These are phyloP conservation scores for Apistogramma diplotaenia DNA, from an alignment of 2,113 vertebrate species.

Conservation along the genomic window DNA sequence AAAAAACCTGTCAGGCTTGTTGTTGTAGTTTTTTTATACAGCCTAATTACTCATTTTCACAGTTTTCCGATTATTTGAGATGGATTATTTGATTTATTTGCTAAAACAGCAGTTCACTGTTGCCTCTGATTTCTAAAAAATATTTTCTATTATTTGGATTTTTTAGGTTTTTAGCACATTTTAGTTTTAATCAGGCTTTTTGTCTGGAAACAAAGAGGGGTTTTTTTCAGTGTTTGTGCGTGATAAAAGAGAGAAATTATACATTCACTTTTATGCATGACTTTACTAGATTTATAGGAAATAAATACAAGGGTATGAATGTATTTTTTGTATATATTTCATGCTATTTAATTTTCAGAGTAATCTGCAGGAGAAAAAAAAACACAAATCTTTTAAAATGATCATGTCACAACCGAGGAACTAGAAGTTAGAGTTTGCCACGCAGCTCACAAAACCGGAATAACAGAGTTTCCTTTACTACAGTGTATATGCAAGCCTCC, in stretches of 20 bases:
- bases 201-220: background rate
- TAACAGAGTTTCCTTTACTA: conserved; percentile 13
- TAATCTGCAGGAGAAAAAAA: background rate
- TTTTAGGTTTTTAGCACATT: background rate
- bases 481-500: conserved; percentile 8
- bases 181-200: background rate
- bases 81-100: background rate
- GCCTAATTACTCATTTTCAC: background rate
- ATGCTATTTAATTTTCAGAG: background rate
- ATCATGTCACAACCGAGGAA: background rate
- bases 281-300: background rate
- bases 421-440: conserved; percentile 3
- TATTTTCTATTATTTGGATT: background rate
- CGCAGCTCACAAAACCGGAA: conserved; percentile 14
- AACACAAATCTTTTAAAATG: background rate
- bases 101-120: background rate
- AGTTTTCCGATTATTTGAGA: background rate
- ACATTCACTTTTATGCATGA: background rate
- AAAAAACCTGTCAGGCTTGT: background rate
- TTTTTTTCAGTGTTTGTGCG: background rate
- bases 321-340: background rate
- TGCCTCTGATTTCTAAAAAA: background rate
- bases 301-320: background rate
- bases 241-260: background rate
- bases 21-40: background rate